Percentiles rank a stretch among this genome's conserved stretches.
Conservation (phyloP, 2,797 vertebrate genomes). For the Parauchenoglanis punctatus region DNA sequence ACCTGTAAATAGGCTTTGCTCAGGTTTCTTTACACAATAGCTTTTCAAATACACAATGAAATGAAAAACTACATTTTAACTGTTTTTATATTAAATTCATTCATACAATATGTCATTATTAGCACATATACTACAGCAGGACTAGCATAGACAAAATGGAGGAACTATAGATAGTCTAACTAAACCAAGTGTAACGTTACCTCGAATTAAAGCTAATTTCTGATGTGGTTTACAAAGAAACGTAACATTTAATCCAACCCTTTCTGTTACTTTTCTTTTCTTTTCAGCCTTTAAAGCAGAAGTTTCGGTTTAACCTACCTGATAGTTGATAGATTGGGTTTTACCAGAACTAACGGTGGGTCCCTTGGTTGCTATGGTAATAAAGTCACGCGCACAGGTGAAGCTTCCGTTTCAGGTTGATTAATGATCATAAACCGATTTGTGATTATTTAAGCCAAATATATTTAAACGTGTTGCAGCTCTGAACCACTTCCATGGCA, state of each 20-base stretch:
- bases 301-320: not conserved
- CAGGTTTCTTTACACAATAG: not conserved
- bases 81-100: not conserved
- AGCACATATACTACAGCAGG: not conserved
- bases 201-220: not conserved
- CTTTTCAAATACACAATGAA: not conserved
- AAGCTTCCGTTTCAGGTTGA: not conserved
- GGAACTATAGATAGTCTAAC: not conserved
- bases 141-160: not conserved
- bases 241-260: not conserved
- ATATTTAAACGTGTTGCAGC: not conserved
- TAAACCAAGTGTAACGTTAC: not conserved
- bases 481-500: too few relatives aligned
- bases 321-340: not conserved
- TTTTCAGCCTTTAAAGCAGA: not conserved
- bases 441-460: not conserved
- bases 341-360: not conserved
- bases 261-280: not conserved
- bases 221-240: not conserved
- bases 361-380: slow-evolving; percentile 19
- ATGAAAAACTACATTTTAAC: too few relatives aligned
- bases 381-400: not conserved
- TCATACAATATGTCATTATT: not conserved
- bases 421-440: not conserved
- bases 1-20: not conserved